These are phyloP conservation scores for Drosophila neocordata DNA, from an alignment of 1,140 invertebrate species.

Conservation along the genomic window DNA sequence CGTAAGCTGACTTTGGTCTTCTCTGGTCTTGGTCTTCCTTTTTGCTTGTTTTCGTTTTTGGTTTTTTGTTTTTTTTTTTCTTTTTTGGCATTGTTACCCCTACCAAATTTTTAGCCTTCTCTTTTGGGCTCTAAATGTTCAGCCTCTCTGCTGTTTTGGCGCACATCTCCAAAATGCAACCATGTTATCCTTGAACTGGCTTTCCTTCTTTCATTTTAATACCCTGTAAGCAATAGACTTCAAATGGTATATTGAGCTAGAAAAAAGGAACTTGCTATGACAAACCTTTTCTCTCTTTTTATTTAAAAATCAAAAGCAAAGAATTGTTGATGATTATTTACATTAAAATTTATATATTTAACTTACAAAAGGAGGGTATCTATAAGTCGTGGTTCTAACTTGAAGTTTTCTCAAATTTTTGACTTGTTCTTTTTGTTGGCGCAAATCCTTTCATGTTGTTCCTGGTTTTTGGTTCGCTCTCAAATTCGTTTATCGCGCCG, in stretches of 20 bases:
- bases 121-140: conserved; percentile 13
- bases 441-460: conserved; percentile 33
- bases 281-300: too few species aligned
- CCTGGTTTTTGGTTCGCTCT: conserved; percentile 13
- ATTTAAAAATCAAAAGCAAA: too few species aligned
- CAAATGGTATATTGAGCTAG: background rate
- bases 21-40: background rate
- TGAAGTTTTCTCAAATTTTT: background rate
- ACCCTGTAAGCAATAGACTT: background rate
- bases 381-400: background rate
- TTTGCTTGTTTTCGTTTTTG: conserved; percentile 15
- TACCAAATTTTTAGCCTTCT: background rate
- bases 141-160: conserved; percentile 52
- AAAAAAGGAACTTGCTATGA: too few species aligned
- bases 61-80: conserved; percentile 16
- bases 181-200: conserved; percentile 52
- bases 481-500: conserved; percentile 76
- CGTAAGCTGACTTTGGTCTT: conserved; percentile 5
- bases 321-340: too few species aligned
- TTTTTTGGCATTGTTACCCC: conserved; percentile 10
- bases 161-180: conserved; percentile 42
- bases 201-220: conserved; percentile 2
- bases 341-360: too few species aligned
- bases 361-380: too few species aligned
- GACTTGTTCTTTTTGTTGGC: conserved; percentile 29